Conservation (phyloP, 2,113 vertebrate species). For the Meleagris gallopavo region DNA sequence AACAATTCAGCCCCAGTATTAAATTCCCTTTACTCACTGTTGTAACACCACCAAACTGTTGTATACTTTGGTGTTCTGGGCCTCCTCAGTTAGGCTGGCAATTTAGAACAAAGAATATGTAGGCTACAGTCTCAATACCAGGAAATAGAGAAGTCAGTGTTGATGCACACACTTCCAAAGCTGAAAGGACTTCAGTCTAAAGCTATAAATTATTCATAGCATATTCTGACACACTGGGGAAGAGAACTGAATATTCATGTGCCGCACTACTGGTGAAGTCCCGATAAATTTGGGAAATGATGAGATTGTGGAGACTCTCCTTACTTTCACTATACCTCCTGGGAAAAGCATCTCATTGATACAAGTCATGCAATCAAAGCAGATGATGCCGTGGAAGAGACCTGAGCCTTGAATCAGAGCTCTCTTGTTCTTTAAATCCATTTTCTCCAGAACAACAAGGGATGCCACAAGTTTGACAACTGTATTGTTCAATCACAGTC, state of each 20-base stretch:
- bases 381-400: background rate
- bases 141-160: constrained; percentile 50
- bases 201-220: constrained; percentile 77
- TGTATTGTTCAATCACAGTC: background rate
- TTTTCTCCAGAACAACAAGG: background rate
- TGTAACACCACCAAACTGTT: background rate
- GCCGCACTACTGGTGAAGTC: constrained; percentile 48
- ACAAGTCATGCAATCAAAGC: background rate
- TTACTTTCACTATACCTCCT: constrained; percentile 38
- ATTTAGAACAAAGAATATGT: constrained; percentile 45
- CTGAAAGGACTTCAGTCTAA: constrained; percentile 66
- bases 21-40: background rate
- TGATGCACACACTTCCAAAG: constrained; percentile 68
- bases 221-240: constrained; percentile 65
- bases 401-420: background rate
- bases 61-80: background rate
- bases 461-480: background rate
- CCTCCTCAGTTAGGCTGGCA: background rate
- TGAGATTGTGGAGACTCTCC: constrained; percentile 47
- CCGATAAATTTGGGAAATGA: constrained; percentile 60
- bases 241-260: constrained; percentile 75
- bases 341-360: constrained; percentile 54
- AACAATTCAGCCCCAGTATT: background rate
- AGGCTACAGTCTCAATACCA: constrained; percentile 41
- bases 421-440: background rate